Base-by-base conservation (phyloP, 2,113 vertebrate species). In the Agelaius tricolor region DNA sequence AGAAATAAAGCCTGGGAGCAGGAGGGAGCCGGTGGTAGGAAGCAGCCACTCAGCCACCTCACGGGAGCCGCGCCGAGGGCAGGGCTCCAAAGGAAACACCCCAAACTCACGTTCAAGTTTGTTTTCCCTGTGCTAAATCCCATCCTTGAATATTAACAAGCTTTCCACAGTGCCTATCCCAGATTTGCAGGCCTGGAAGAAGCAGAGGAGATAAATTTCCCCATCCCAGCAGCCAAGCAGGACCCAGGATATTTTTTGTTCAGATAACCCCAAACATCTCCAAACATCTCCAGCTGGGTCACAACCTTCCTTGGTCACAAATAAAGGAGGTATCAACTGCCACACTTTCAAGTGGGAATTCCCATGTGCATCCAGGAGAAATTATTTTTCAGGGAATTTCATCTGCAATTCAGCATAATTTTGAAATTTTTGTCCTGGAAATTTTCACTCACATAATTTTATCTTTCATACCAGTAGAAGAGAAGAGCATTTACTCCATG, bases 321-420 rank as follows among this genome's bases (percentile, higher is more conserved):
- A 17, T 19, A 46, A 72, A 76, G 24, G 17, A 82, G 27, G 5
- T 19, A 7, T 3, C 21, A 19, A 5, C 6, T 2, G 41, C 19
- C 2, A 2, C 26, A 11, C 9, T 31, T 63, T 39, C 22, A 59
- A 44, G 44, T 41, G 19, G 54, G 17, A 92, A 54, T 24, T n/a
- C 26, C 14, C 13, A 43, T 1, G 2, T 30, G 12, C 43, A 61
- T 21, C 43, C 28, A 26, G 30, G 21, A 75, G 30, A 84, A 95
- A 44, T 26, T 35, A 8, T 43, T 71, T 69, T 39, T n/a, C 22
- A 26, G 35, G 31, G 15, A 37, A 43, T 35, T 87, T 81, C 21
- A 55, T 15, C 37, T 0, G 0, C 12, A 27, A 8, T 52, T 31
- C 8, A 41, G 4, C 13, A 10, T 23, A 2, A 15, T 28, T 35